Base-by-base conservation (phyloP, 2,888 invertebrate species). In the Drosophila lacicola region DNA sequence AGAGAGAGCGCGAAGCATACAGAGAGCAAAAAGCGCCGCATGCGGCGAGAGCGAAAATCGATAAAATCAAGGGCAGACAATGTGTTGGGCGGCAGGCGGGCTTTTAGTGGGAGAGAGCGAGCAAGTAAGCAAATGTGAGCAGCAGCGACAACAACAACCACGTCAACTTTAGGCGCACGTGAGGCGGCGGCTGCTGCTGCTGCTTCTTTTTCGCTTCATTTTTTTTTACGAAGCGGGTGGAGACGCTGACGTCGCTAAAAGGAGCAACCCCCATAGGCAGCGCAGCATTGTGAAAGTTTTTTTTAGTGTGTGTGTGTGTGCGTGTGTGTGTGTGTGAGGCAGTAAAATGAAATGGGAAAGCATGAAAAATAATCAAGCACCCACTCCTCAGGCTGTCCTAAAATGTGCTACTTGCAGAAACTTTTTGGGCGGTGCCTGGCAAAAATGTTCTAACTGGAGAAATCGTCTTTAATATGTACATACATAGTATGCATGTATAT, bases 1-100 rank as follows among this genome's bases (percentile, higher is more conserved):
- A 10, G 47, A 60, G 56, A 58, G 63, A 56, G 41, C n/a, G 55
- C 17, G 51, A 36, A 37, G 2, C 42, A 19, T 29, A 36, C 44
- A 81, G 82, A 74, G 82, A 71, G 75, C 82, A 79, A 74, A 74
- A 75, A 82, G 82, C 74, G 74, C 46, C 75, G 58, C 63, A 69
- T 54, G 70, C 57, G 73, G 70, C 70, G 86, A 88, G 86, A 76
- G 79, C 73, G 68, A 88, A 91, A 92, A 91, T 91, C 91, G 89
- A 91, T 91, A 91, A 92, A 91, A 91, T 91, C 91, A 91, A 91
- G 91, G 91, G 92, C 91, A 91, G 92, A 91, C 91, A 91, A 91
- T 90, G 88, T 78, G 67, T 60, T 78, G 81, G 76, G 69, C 64
- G 74, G 74, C 53, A 44, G 60, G 56, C 73, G 70, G 14, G 34